Evolutionary conservation across 2,888 invertebrate genomes (phyloP), one percentile per base, ranked within the genome.

Genomic region (Andricus curvator): DNA sequence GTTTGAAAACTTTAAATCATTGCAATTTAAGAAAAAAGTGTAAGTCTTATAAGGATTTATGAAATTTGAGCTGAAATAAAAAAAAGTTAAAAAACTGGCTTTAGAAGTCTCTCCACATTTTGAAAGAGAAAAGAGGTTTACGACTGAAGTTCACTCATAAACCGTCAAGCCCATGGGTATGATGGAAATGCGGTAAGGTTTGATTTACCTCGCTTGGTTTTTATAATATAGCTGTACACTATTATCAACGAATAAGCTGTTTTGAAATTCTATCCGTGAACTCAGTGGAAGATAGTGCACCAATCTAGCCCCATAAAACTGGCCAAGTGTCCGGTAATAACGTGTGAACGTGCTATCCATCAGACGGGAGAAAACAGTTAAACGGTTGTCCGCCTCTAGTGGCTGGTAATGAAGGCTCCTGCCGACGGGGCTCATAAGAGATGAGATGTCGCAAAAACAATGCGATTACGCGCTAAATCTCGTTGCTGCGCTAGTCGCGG

Each of bases 261-360:
- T 15, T 48, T 17, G 17, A 48, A 48, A 48, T 48, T 48, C 48
- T 48, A 48, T 48, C 11, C n/a, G n/a, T 68, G 22, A 68, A 80
- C 44, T 68, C 15, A 22, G 22, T 68, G 15, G 41, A 67, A 13
- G n/a, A 67, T 41, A 67, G 83, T 85, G 87, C 84, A 87, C 90
- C 90, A 89, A 90, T 90, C 89, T 88, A 86, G 86, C 81, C 86
- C 88, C 89, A 87, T 91, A 90, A 90, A 90, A 88, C 87, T 88
- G 87, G 86, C 87, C 84, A 82, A 82, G 84, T 85, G 86, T 87
- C 86, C 85, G 84, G 90, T 89, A 90, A 91, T 91, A 91, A 91
- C 88, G 90, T 90, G 91, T 89, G 89, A 90, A 91, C 87, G 89
- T 88, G 88, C 89, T 88, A 91, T 91, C 90, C 88, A 91, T 91